A percentile compares a stretch with the other conserved stretches of the same genome.
Conservation (phyloP, 2,888 invertebrate genomes). For the Xanthostigma xanthostigma region DNA sequence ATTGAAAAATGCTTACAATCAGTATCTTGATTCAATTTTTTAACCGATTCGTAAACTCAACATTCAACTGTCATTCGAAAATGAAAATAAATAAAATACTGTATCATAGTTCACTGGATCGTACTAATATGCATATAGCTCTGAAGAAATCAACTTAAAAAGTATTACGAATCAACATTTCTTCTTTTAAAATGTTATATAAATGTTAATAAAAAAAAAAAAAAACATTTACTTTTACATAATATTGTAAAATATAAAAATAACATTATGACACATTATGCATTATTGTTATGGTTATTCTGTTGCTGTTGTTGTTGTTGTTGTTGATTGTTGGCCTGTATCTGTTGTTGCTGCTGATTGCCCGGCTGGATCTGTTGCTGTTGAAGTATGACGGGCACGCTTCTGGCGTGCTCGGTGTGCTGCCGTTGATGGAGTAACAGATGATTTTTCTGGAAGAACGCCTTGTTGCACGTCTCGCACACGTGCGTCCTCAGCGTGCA, state of each 20-base stretch:
- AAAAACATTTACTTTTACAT: too few relatives aligned
- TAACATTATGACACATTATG: neutral
- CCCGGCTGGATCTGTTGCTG: slow-evolving; percentile 24
- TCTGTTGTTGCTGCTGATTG: slow-evolving; percentile 27
- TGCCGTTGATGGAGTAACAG: slow-evolving; percentile 67
- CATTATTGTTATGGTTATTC: slow-evolving; percentile 17
- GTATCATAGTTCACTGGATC: too few relatives aligned
- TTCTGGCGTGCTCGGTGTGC: slow-evolving; percentile 41
- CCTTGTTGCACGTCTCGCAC: slow-evolving; percentile 68
- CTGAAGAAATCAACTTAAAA: neutral
- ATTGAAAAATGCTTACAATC: too few relatives aligned
- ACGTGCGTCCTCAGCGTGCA: slow-evolving; percentile 67
- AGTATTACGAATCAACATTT: neutral
- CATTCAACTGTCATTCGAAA: too few relatives aligned
- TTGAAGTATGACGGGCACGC: slow-evolving; percentile 12
- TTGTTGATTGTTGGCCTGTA: slow-evolving; percentile 22
- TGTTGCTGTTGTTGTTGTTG: slow-evolving; percentile 24
- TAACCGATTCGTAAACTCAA: too few relatives aligned
- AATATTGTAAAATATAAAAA: neutral
- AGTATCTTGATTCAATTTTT: too few relatives aligned
- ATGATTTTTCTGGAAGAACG: slow-evolving; percentile 77
- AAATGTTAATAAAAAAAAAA: neutral
- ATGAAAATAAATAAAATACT: too few relatives aligned
- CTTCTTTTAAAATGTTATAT: neutral
- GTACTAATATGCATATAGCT: too few relatives aligned